Conservation (phyloP, 1,140 invertebrate species). For the Penaeus indicus region DNA sequence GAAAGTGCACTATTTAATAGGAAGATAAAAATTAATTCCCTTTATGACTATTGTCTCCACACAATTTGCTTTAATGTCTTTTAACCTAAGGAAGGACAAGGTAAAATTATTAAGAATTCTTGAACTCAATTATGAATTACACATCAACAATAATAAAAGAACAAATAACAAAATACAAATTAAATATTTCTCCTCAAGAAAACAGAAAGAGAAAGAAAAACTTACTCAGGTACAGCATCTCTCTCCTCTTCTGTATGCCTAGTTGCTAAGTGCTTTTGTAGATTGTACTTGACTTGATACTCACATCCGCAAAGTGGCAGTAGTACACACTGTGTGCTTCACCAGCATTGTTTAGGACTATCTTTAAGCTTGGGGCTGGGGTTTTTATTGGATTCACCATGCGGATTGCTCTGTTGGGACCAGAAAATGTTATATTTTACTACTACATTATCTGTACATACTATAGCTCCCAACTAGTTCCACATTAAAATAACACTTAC, state of each 20-base stretch:
- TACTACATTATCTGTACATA: background rate
- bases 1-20: too few relatives aligned
- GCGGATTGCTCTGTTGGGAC: conserved; percentile 29
- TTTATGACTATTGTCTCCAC: too few relatives aligned
- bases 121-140: too few relatives aligned
- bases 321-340: conserved; percentile 77
- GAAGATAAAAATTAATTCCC: too few relatives aligned
- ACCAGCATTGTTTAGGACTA: conserved; percentile 74
- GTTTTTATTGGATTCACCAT: conserved; percentile 73
- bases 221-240: conserved; percentile 72
- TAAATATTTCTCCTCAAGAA: background rate
- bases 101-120: too few relatives aligned
- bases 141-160: too few relatives aligned
- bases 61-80: too few relatives aligned
- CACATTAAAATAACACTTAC: too few relatives aligned
- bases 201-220: background rate
- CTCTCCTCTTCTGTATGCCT: conserved; percentile 75
- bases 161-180: background rate
- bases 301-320: conserved; percentile 79
- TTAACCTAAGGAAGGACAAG: too few relatives aligned
- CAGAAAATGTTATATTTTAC: background rate
- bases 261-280: conserved; percentile 75
- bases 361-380: conserved; percentile 76
- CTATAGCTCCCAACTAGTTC: too few relatives aligned
- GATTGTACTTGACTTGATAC: conserved; percentile 79